These are phyloP conservation scores for Larimichthys polyactis DNA, from an alignment of 2,113 vertebrate species.

Conservation along the genomic window DNA sequence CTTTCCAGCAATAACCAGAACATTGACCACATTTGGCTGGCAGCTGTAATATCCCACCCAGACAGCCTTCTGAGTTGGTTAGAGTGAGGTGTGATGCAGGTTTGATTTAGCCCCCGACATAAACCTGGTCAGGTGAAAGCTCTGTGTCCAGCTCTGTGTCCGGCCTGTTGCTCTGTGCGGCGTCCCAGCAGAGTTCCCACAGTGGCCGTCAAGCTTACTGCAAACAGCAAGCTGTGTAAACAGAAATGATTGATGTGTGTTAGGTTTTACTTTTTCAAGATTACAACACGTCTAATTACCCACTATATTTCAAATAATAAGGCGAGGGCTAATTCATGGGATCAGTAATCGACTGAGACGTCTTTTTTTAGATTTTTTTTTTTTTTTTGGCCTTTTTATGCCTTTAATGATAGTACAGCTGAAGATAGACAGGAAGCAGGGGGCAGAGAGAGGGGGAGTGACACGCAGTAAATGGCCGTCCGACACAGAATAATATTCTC, in stretches of 20 bases:
- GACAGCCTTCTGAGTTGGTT: slow-evolving; percentile 32
- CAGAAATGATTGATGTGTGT: slow-evolving; percentile 31
- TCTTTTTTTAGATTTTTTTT: background rate
- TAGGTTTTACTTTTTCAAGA: slow-evolving; percentile 13
- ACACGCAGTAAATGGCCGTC: too few species aligned
- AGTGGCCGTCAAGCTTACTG: slow-evolving; percentile 67
- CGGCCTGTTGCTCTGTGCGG: slow-evolving; percentile 3
- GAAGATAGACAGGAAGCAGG: too few species aligned
- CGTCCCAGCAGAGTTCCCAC: slow-evolving; percentile 21
- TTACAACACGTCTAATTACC: background rate
- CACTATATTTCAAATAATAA: background rate
- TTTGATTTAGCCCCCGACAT: slow-evolving; percentile 41
- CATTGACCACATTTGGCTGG: slow-evolving; percentile 39
- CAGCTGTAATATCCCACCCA: slow-evolving; percentile 42
- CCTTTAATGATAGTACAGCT: too few species aligned
- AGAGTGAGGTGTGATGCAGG: slow-evolving; percentile 41
- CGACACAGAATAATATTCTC: background rate
- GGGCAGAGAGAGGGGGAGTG: too few species aligned
- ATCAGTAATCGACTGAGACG: background rate
- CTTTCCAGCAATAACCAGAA: slow-evolving; percentile 48
- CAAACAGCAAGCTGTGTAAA: slow-evolving; percentile 81
- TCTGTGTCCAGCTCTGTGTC: slow-evolving; percentile 37
- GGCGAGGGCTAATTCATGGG: background rate
- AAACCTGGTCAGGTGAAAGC: slow-evolving; percentile 45
- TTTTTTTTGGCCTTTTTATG: too few species aligned